Evolutionary conservation across 1,140 invertebrate species (phyloP), one percentile per base, ranked within the genome.

Genomic region (Pseudomyrmex concolor): DNA sequence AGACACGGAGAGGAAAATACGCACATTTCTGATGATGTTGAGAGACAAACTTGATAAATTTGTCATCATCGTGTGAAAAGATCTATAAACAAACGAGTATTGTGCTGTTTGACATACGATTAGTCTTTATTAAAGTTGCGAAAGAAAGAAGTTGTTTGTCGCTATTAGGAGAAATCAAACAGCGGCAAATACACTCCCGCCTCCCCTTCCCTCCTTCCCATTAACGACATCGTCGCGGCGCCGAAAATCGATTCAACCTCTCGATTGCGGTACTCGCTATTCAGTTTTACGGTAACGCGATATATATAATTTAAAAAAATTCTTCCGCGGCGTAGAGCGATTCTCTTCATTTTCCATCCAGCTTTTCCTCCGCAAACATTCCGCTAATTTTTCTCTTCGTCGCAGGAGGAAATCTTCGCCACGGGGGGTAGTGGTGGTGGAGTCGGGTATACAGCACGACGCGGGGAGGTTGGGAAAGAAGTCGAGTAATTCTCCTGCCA

Each of bases 401-500:
- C 70, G 67, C 25, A 8, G 45, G 17, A 55, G 17, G 77, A 76
- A 63, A 71, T 70, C 85, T 76, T 85, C 59, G 48, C 63, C 17
- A 50, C 59, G 62, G 62, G 68, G 48, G 55, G 64, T 22, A 55
- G 64, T n/a, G 72, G 70, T 34, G 68, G 55, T 15, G 71, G 51
- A 25, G 59, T 64, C 60, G 55, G 67, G 66, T 51, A 25, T 19
- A 68, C 50, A 19, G 51, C 54, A 73, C 48, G 81, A 12, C 9
- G 34, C 43, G 15, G 12, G 54, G 82, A 51, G 60, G 77, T 54
- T 43, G 70, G 64, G 45, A 88, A 85, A 86, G 86, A 88, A 88
- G 82, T 84, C 70, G 55, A 81, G 83, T 77, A 78, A 74, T 74
- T 82, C 86, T 80, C 76, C 66, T 50, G 66, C 66, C 54, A 67